Conservation (phyloP, 2,888 invertebrate genomes). For the Drosophila neonasuta region DNA sequence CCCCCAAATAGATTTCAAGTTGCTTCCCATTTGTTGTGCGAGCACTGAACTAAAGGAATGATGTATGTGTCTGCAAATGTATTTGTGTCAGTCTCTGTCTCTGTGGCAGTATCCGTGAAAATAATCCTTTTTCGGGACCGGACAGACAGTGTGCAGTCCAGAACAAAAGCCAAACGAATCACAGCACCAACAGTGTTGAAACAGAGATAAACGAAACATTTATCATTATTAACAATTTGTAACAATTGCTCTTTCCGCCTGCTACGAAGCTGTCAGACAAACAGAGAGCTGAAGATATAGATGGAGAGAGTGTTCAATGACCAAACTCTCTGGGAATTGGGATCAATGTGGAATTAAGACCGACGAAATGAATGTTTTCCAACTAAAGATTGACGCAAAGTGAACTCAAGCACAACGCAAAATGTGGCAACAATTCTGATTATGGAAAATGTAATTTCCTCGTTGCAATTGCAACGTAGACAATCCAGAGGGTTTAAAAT, state of each 20-base stretch:
- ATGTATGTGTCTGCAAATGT: constrained; percentile 18
- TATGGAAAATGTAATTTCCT: constrained; percentile 68
- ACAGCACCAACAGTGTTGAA: constrained; percentile 26
- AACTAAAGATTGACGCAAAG: constrained; percentile 20
- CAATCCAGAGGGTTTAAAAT: constrained; percentile 7
- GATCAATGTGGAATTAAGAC: constrained; percentile 28
- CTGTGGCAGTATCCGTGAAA: constrained; percentile 10
- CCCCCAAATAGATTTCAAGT: constrained; percentile 5
- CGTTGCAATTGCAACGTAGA: constrained; percentile 20
- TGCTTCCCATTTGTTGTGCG: constrained; percentile 25
- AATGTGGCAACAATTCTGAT: constrained; percentile 34
- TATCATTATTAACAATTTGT: constrained; percentile 62
- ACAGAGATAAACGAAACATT: constrained; percentile 42
- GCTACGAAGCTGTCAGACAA: constrained; percentile 3
- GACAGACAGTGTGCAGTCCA: constrained; percentile 8
- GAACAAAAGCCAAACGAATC: constrained; percentile 21
- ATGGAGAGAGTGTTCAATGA: constrained; percentile 4
- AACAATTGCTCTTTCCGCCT: constrained; percentile 31
- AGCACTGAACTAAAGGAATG: constrained; percentile 28
- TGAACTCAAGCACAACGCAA: constrained; percentile 54
- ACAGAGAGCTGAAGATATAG: neutral
- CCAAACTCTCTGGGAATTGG: constrained; percentile 11
- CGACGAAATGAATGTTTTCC: constrained; percentile 24
- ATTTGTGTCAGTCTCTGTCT: constrained; percentile 2
- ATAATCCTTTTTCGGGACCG: constrained; percentile 30